Evolutionary conservation across 64 coral and sea anemone genomes (phyloP).

Genomic region (Anthopleura sola): DNA sequence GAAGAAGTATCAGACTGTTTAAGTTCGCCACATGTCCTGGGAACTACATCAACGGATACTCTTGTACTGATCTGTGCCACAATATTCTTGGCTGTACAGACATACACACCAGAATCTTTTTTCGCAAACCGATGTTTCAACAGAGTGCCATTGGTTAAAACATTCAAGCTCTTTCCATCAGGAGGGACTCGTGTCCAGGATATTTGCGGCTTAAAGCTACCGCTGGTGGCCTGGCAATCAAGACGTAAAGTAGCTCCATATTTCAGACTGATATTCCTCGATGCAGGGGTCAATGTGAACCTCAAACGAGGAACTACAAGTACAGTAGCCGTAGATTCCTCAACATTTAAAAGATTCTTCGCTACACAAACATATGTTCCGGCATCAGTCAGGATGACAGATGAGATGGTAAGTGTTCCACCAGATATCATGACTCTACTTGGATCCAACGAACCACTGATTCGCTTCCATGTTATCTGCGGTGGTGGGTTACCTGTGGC

Average conservation of each 20-base stretch:
- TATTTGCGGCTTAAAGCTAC: neutral
- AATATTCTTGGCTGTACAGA: conserved; percentile 3
- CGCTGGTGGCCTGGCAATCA: conserved; percentile 2
- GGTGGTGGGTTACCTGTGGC: conserved; percentile 5
- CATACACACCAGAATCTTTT: neutral
- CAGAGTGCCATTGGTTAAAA: neutral
- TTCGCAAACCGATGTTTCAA: neutral
- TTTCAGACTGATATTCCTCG: neutral
- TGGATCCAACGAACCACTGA: neutral
- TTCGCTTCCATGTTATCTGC: neutral
- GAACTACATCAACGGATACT: neutral
- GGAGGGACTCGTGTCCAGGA: no score
- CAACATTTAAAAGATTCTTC: neutral
- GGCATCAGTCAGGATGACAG: neutral
- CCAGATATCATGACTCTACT: neutral
- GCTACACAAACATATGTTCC: neutral
- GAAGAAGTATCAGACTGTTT: neutral
- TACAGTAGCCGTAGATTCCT: neutral
- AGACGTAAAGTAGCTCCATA: neutral
- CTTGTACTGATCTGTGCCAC: neutral
- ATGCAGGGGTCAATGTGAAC: neutral
- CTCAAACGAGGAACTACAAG: neutral
- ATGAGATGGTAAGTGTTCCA: neutral
- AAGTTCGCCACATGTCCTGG: neutral
- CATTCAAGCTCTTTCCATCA: neutral